These are phyloP conservation scores for Lacerta bilineata DNA, from an alignment of 2,797 vertebrate species.

Conservation along the genomic window DNA sequence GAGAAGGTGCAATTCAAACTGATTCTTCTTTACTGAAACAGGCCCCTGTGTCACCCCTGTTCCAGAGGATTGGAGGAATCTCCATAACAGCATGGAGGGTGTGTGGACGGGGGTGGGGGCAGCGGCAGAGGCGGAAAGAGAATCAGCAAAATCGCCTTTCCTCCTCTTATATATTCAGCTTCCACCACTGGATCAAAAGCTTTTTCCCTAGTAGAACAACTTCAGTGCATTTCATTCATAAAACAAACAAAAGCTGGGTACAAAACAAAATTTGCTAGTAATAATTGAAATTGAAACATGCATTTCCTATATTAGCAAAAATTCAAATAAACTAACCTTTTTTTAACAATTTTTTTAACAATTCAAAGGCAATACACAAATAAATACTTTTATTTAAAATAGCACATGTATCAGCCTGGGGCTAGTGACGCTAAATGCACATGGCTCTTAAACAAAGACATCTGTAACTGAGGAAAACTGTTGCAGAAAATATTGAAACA, in stretches of 20 bases:
- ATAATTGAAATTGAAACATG: conserved; percentile 48
- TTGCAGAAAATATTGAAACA: conserved; percentile 66
- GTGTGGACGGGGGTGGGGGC: no score
- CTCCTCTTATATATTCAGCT: background rate
- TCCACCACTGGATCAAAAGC: background rate
- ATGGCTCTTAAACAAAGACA: conserved; percentile 63
- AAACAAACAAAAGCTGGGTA: conserved; percentile 48
- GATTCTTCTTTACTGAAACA: background rate
- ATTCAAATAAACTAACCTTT: conserved; percentile 39
- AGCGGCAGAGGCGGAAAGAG: background rate
- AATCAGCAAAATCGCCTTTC: background rate
- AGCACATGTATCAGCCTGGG: conserved; percentile 24
- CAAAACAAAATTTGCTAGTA: conserved; percentile 53
- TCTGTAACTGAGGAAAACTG: conserved; percentile 52
- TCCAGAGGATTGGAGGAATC: background rate
- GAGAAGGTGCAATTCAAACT: background rate
- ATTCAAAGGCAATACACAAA: conserved; percentile 46
- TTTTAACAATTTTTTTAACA: conserved; percentile 35
- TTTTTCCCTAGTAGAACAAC: background rate
- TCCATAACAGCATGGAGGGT: background rate
- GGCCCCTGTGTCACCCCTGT: background rate
- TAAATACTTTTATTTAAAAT: conserved; percentile 48
- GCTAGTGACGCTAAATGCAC: conserved; percentile 17
- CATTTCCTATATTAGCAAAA: conserved; percentile 43
- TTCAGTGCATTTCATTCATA: background rate